These are phyloP conservation scores for Mellilla xanthometata DNA, from an alignment of 2,888 invertebrate genomes.

Conservation along the genomic window DNA sequence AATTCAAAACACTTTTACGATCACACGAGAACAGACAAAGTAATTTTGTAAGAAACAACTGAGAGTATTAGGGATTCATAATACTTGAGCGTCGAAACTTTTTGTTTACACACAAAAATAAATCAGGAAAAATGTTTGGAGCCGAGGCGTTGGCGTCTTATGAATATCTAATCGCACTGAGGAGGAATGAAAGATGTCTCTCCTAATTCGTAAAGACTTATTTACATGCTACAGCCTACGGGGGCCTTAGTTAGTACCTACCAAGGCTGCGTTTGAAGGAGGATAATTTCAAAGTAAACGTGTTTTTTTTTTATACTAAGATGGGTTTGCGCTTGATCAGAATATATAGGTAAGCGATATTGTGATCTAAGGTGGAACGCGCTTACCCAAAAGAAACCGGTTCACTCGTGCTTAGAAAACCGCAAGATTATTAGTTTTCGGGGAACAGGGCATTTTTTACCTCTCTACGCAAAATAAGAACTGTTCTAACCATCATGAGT, in stretches of 20 bases:
- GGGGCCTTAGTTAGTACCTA: too few relatives aligned
- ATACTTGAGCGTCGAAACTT: conserved; percentile 54
- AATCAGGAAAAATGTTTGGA: conserved; percentile 50
- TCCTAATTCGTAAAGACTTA: conserved; percentile 65
- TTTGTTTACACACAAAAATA: conserved; percentile 66
- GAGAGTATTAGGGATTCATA: conserved; percentile 60
- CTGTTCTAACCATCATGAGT: too few relatives aligned
- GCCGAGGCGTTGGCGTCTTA: conserved; percentile 51
- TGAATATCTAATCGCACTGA: conserved; percentile 71
- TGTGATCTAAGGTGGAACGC: too few relatives aligned
- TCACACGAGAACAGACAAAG: conserved; percentile 35
- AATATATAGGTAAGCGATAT: too few relatives aligned
- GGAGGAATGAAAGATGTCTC: conserved; percentile 67
- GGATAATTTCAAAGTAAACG: conserved; percentile 42
- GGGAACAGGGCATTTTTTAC: too few relatives aligned
- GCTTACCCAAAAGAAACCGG: too few relatives aligned
- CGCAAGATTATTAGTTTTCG: too few relatives aligned
- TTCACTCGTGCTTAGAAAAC: too few relatives aligned
- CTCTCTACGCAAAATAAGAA: too few relatives aligned
- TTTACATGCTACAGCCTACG: conserved; percentile 59
- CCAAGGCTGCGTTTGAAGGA: too few relatives aligned
- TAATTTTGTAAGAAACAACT: conserved; percentile 32
- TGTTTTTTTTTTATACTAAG: too few relatives aligned
- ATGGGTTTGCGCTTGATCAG: too few relatives aligned
- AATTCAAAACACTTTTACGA: conserved; percentile 32